Evolutionary conservation across 2,888 invertebrate genomes (phyloP).

Genomic region (Drosophila borealis): DNA sequence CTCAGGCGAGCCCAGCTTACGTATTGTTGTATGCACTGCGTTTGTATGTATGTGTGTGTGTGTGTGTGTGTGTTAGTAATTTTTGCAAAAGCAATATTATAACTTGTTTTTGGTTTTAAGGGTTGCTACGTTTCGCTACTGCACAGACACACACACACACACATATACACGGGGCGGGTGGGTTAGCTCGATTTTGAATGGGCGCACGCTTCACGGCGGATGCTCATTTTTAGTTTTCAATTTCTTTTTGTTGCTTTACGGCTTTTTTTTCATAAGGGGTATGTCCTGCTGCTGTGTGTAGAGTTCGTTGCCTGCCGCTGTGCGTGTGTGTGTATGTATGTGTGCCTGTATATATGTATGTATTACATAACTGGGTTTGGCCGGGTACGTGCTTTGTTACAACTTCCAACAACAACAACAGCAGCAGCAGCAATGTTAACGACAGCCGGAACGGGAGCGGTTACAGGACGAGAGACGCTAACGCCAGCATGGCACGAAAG

Average conservation of each 20-base stretch:
- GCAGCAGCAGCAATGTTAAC: conserved; percentile 11
- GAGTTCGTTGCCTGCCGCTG: conserved; percentile 34
- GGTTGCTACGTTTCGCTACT: conserved; percentile 55
- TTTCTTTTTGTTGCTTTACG: conserved; percentile 24
- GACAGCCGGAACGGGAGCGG: conserved; percentile 25
- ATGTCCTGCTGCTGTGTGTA: conserved; percentile 31
- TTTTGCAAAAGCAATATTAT: conserved; percentile 70
- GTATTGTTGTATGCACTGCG: conserved; percentile 3
- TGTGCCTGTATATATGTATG: conserved; percentile 24
- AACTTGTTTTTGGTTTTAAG: conserved; percentile 62
- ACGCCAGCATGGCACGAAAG: conserved; percentile 46
- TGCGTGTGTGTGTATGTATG: conserved; percentile 12
- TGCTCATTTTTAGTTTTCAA: conserved; percentile 69
- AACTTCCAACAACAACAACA: conserved; percentile 44
- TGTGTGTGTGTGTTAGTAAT: conserved; percentile 23
- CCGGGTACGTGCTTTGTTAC: conserved; percentile 67
- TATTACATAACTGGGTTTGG: conserved; percentile 78
- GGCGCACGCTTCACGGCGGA: conserved; percentile 31
- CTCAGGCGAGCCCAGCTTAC: conserved; percentile 49
- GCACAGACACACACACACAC: conserved; percentile 15
- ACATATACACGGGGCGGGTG: conserved; percentile 23
- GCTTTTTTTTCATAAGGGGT: conserved; percentile 36
- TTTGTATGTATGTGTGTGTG: conserved; percentile 3
- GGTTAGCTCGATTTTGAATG: conserved; percentile 8
- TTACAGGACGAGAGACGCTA: conserved; percentile 27